Evolutionary conservation across 2,888 invertebrate genomes (phyloP).

Genomic region (Hypomecis atomaria): DNA sequence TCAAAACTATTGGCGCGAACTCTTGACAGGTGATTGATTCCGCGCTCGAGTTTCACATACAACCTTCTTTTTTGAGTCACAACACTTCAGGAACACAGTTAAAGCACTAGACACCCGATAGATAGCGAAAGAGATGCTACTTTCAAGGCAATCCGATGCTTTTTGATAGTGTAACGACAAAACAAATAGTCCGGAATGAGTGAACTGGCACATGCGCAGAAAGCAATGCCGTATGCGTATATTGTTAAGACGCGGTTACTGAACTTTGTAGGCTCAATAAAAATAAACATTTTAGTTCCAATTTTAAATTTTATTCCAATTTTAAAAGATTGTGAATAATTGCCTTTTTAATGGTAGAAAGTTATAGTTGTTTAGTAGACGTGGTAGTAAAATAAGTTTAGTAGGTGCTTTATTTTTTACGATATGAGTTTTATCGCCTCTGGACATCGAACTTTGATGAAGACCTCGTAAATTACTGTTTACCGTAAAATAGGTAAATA

Average conservation of each 20-base stretch:
- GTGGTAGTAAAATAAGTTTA: slow-evolving; percentile 12
- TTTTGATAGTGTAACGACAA: slow-evolving; percentile 86
- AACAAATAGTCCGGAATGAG: slow-evolving; percentile 85
- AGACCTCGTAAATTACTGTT: slow-evolving; percentile 4
- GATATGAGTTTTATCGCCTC: slow-evolving; percentile 12
- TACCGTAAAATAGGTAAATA: neutral
- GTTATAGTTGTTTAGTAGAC: slow-evolving; percentile 7
- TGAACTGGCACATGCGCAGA: slow-evolving; percentile 79
- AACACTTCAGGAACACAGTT: slow-evolving; percentile 40
- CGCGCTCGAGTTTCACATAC: slow-evolving; percentile 40
- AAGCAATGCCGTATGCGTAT: slow-evolving; percentile 82
- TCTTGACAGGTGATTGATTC: slow-evolving; percentile 78
- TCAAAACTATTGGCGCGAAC: slow-evolving; percentile 81
- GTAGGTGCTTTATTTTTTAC: slow-evolving; percentile 15
- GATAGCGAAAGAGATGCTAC: slow-evolving; percentile 76
- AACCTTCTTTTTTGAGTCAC: slow-evolving; percentile 26
- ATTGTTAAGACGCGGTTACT: slow-evolving; percentile 81
- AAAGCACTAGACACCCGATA: slow-evolving; percentile 47
- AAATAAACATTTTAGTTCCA: slow-evolving; percentile 8
- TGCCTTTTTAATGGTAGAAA: neutral
- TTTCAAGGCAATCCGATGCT: slow-evolving; percentile 81
- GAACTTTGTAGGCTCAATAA: slow-evolving; percentile 38
- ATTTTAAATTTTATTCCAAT: neutral
- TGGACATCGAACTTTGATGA: slow-evolving; percentile 10
- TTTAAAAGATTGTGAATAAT: neutral